A percentile compares a stretch with the other conserved stretches of the same genome.
phyloP scores from a whole-genome alignment of 2,888 invertebrate genomes.

The Trichopria drosophilae region DNA sequence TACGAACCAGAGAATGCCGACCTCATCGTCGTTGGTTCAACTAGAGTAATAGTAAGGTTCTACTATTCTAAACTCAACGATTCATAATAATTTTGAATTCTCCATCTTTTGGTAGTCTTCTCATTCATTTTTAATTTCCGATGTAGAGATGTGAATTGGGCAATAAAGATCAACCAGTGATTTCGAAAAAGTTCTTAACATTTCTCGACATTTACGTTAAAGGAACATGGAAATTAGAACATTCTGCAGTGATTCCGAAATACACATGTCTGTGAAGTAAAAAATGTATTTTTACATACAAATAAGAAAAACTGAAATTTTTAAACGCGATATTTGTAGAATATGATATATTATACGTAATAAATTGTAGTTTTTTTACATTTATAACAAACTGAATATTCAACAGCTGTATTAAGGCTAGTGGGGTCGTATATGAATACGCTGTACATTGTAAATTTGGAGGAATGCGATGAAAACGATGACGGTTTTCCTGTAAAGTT shows the following conservation, averaged over 20 bases:
- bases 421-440: constrained; percentile 40
- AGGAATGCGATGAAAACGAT: constrained; percentile 18
- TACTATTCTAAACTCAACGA: no score
- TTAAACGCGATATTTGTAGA: no score
- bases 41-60: constrained; percentile 33
- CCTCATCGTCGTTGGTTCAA: constrained; percentile 35
- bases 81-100: neutral
- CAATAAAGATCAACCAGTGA: no score
- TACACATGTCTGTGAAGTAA: constrained; percentile 17
- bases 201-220: no score
- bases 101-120: neutral
- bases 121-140: neutral
- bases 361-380: no score
- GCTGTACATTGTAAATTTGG: constrained; percentile 39
- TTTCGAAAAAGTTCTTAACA: no score
- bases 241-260: neutral
- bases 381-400: no score
- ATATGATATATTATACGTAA: neutral
- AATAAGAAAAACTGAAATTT: neutral
- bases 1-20: constrained; percentile 33
- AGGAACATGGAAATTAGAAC: neutral
- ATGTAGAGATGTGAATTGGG: neutral
- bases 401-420: constrained; percentile 25
- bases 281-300: constrained; percentile 4
- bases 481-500: constrained; percentile 29